Evolutionary conservation across 2,888 invertebrate genomes (phyloP).

Genomic region (Amblyjoppa proteus): DNA sequence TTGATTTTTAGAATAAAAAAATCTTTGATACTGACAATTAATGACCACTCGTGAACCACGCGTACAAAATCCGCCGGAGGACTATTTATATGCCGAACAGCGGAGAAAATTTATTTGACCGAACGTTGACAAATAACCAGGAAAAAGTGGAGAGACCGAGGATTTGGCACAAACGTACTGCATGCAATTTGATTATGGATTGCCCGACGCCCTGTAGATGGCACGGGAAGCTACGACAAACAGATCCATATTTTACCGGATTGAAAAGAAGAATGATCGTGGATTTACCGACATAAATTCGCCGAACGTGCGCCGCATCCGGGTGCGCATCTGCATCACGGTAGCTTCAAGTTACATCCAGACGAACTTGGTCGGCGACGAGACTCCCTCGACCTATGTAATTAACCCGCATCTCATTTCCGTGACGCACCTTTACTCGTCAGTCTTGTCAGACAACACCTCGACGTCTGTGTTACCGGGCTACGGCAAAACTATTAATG

Average conservation of each 20-base stretch:
- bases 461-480: constrained; percentile 11
- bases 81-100: background rate
- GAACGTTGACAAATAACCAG: background rate
- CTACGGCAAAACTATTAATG: constrained; percentile 32
- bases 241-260: constrained; percentile 5
- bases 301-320: background rate
- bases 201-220: constrained; percentile 3
- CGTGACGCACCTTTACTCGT: constrained; percentile 16
- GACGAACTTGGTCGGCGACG: constrained; percentile 6
- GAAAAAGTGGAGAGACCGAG: background rate
- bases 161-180: constrained; percentile 7
- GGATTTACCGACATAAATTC: constrained; percentile 19
- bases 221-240: constrained; percentile 17
- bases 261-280: constrained; percentile 18
- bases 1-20: background rate
- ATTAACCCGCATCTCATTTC: constrained; percentile 34
- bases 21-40: background rate
- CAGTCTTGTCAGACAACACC: constrained; percentile 23
- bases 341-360: constrained; percentile 17
- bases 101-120: background rate
- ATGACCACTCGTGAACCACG: background rate
- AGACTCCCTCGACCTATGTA: constrained; percentile 11
- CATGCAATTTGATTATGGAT: constrained; percentile 24
- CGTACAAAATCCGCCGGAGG: background rate
- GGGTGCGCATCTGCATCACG: constrained; percentile 11